Evolutionary conservation across 2,113 vertebrate genomes (phyloP).

Genomic region (Cephalopterus ornatus): DNA sequence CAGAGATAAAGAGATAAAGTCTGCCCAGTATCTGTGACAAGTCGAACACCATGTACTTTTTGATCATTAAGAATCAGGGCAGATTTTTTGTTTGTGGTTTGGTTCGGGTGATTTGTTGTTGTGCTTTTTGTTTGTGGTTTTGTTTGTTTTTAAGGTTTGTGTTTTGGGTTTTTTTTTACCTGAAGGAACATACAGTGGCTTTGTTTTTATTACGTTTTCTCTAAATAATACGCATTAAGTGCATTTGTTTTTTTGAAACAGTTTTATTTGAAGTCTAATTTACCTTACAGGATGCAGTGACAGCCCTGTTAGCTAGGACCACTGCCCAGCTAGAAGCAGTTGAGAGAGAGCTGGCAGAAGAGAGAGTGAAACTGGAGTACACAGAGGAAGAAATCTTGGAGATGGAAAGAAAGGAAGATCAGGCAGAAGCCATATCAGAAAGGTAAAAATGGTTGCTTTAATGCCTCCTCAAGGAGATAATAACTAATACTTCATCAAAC

Average conservation of each 20-base stretch:
- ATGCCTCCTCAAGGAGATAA: not conserved
- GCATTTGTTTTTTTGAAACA: not conserved
- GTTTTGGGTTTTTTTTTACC: not conserved
- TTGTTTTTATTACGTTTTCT: not conserved
- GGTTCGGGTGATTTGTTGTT: not conserved
- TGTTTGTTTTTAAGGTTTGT: rapidly evolving
- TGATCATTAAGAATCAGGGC: not conserved
- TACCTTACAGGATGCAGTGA: conserved; percentile 80
- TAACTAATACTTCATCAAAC: not conserved
- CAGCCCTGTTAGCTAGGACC: conserved; percentile 78
- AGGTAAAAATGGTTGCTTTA: conserved; percentile 72
- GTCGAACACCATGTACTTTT: not conserved
- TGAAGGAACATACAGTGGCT: not conserved
- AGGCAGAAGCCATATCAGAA: conserved; percentile 82
- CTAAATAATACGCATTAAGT: not conserved
- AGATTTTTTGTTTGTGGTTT: not conserved
- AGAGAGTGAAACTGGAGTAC: conserved; percentile 79
- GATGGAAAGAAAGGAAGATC: conserved; percentile 85
- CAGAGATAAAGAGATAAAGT: not conserved
- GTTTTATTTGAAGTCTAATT: not conserved
- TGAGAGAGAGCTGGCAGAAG: conserved; percentile 81
- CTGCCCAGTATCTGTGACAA: not conserved
- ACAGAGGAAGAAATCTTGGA: conserved; percentile 81
- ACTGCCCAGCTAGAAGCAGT: conserved; percentile 83
- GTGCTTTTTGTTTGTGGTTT: not conserved